Percentiles rank a stretch among this genome's conserved stretches.
Evolutionary conservation across 2,113 vertebrate species (phyloP).

Genomic region (Glaucidium brasilianum): DNA sequence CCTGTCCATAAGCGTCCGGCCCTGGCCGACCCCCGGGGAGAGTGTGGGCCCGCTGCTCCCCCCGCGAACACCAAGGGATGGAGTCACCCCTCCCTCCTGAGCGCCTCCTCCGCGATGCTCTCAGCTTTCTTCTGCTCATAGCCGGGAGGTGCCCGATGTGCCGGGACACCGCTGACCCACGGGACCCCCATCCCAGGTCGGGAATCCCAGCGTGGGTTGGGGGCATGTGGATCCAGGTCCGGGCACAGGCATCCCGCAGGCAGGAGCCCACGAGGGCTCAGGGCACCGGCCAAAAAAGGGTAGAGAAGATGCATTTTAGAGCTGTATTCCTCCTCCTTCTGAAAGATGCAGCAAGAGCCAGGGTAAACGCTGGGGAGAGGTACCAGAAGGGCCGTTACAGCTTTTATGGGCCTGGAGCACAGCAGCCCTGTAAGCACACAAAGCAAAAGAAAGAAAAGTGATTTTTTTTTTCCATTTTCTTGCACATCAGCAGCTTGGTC

Average conservation of each 20-base stretch:
- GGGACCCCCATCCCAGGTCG: background rate
- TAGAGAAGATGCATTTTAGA: background rate
- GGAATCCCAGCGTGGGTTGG: rapidly evolving
- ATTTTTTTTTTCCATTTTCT: background rate
- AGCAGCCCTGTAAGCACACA: background rate
- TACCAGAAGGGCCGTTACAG: rapidly evolving
- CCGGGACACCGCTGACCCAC: rapidly evolving
- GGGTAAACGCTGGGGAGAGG: no score
- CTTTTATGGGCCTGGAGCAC: background rate
- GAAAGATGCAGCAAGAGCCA: background rate
- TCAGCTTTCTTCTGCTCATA: rapidly evolving
- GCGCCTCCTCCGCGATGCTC: background rate
- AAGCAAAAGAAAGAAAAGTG: background rate
- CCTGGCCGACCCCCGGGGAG: background rate
- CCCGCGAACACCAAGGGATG: no score
- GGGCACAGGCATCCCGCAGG: background rate
- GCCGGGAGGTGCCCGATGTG: background rate
- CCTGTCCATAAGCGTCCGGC: background rate
- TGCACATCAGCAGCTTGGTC: background rate
- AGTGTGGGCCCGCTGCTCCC: background rate
- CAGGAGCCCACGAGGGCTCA: background rate
- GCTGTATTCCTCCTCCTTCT: background rate
- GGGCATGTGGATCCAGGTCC: rapidly evolving
- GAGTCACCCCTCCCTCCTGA: background rate
- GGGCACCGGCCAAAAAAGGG: no score